Conservation (phyloP, 2,113 vertebrate species). For the Leptobrachium leishanense region DNA sequence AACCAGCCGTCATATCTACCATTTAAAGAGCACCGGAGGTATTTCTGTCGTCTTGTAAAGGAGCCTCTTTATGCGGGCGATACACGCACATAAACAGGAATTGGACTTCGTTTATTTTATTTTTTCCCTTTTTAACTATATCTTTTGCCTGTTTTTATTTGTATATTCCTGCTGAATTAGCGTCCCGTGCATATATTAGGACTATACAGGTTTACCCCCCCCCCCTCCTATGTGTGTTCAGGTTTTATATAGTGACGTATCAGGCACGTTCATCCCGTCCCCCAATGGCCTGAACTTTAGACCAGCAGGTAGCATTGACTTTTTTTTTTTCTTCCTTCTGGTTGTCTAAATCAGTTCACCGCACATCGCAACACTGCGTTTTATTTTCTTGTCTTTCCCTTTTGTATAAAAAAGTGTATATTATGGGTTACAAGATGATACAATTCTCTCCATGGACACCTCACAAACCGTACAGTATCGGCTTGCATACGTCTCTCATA, state of each 20-base stretch:
- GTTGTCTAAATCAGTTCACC: neutral
- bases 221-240: too few species aligned
- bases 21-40: neutral
- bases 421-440: neutral
- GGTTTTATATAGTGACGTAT: too few species aligned
- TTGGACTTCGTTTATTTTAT: neutral
- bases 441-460: neutral
- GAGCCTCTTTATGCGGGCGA: slow-evolving; percentile 1
- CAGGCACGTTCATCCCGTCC: too few species aligned
- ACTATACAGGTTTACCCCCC: too few species aligned
- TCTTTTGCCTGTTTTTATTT: neutral
- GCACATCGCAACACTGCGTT: neutral
- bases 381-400: neutral
- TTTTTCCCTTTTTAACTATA: neutral
- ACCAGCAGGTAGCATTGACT: neutral
- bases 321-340: neutral
- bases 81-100: neutral
- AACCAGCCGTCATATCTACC: slow-evolving; percentile 62
- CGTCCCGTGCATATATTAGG: neutral
- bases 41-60: neutral
- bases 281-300: too few species aligned
- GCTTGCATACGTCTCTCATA: neutral
- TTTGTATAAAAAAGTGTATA: neutral
- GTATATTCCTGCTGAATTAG: slow-evolving; percentile 8
- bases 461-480: slow-evolving; percentile 38